phyloP scores from a whole-genome alignment of 2,888 invertebrate genomes.

The Ypsolopha scabrella region DNA sequence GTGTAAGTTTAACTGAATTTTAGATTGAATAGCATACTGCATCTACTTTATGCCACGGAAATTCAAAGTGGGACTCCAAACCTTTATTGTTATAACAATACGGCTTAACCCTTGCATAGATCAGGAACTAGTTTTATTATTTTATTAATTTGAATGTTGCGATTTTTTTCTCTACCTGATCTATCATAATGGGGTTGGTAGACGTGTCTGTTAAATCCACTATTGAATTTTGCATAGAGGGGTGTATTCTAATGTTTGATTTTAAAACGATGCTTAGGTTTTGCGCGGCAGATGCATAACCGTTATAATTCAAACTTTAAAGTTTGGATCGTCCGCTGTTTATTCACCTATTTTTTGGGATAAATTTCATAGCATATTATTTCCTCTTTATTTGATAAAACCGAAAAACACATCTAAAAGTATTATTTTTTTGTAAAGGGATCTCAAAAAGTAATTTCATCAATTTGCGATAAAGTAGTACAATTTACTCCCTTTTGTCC shows the following conservation, averaged over 20 bases:
- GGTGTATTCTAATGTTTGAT: constrained; percentile 38
- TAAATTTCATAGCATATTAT: too few species aligned
- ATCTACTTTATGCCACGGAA: too few species aligned
- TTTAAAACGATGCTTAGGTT: constrained; percentile 19
- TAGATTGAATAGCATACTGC: constrained; percentile 11
- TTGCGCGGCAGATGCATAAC: constrained; percentile 21
- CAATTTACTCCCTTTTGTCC: too few species aligned
- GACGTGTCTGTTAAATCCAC: constrained; percentile 26
- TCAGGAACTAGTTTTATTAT: constrained; percentile 52
- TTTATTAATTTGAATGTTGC: constrained; percentile 68
- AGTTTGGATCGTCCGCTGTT: neutral
- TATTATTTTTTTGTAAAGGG: too few species aligned
- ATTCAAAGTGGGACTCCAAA: too few species aligned
- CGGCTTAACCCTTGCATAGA: constrained; percentile 48
- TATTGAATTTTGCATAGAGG: constrained; percentile 65
- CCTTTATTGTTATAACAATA: constrained; percentile 3
- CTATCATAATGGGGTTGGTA: constrained; percentile 40
- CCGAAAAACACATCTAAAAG: too few species aligned
- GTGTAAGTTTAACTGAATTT: neutral
- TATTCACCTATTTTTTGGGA: too few species aligned
- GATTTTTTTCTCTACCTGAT: constrained; percentile 64
- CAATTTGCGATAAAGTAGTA: too few species aligned
- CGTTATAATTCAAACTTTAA: neutral
- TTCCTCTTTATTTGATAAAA: too few species aligned
- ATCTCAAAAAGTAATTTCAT: too few species aligned